These are phyloP conservation scores for Cerceris ruficornis DNA, from an alignment of 2,888 invertebrate genomes.

Conservation along the genomic window DNA sequence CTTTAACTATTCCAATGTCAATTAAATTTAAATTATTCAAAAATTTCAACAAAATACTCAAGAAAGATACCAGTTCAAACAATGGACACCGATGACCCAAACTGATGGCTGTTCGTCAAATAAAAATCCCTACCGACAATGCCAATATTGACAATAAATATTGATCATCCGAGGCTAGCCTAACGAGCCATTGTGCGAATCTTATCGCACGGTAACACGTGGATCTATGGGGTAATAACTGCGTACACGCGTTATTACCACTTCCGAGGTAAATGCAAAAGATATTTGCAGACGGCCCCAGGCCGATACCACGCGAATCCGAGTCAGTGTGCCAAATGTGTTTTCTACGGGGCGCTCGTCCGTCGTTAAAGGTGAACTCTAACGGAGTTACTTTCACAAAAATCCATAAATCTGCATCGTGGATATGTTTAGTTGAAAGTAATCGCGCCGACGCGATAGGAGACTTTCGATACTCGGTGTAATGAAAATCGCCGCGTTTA, in stretches of 20 bases:
- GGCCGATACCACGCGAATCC: constrained; percentile 53
- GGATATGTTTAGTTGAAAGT: not conserved
- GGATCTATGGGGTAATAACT: constrained; percentile 11
- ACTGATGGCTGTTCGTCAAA: too few species aligned
- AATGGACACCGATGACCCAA: too few species aligned
- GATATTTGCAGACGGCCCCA: constrained; percentile 36
- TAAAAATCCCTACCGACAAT: not conserved
- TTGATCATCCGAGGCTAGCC: constrained; percentile 16
- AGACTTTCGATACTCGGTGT: not conserved
- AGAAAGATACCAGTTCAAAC: too few species aligned
- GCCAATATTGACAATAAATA: constrained; percentile 21
- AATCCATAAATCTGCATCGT: constrained; percentile 25
- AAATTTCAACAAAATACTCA: too few species aligned
- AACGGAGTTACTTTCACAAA: constrained; percentile 54
- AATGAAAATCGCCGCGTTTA: not conserved
- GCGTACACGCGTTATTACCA: constrained; percentile 8
- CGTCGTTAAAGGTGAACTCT: constrained; percentile 11
- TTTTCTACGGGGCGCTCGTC: constrained; percentile 29
- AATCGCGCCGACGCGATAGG: not conserved
- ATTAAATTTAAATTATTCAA: too few species aligned
- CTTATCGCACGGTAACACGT: constrained; percentile 14
- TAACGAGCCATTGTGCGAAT: constrained; percentile 27
- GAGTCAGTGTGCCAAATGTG: constrained; percentile 62
- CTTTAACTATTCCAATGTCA: too few species aligned
- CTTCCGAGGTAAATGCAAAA: constrained; percentile 26